phyloP scores from a whole-genome alignment of 2,113 vertebrate genomes.

The Paradoxurus hermaphroditus region DNA sequence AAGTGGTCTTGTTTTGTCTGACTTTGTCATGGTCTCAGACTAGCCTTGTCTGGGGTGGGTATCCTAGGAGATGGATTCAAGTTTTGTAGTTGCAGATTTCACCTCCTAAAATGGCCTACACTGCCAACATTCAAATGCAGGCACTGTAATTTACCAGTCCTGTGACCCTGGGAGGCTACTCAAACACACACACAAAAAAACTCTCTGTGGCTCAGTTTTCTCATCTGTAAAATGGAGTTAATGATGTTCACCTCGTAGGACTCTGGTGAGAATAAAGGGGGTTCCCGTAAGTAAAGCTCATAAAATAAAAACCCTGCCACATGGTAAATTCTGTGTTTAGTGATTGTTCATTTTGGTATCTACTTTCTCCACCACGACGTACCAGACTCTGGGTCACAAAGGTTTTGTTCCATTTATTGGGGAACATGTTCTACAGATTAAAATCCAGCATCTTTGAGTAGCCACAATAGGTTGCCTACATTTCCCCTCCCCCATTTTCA shows the following conservation, averaged over 20 bases:
- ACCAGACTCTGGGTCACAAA: background rate
- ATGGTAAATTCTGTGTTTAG: background rate
- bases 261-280: background rate
- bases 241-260: background rate
- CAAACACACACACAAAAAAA: background rate
- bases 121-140: background rate
- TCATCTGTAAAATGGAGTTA: background rate
- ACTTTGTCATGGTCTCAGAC: background rate
- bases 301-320: background rate
- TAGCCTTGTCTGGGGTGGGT: background rate
- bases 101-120: background rate
- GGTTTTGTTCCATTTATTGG: background rate
- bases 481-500: background rate
- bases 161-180: background rate
- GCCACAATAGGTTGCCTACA: background rate
- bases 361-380: background rate
- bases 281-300: background rate
- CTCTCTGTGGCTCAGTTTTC: background rate
- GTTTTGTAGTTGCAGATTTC: background rate
- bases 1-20: background rate
- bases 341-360: background rate
- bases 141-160: background rate
- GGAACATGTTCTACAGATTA: background rate
- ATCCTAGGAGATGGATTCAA: background rate
- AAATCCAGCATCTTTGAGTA: background rate